Evolutionary conservation across 1,140 invertebrate species (phyloP), one percentile per base, ranked within the genome.

Genomic region (Calliopsis andreniformis): DNA sequence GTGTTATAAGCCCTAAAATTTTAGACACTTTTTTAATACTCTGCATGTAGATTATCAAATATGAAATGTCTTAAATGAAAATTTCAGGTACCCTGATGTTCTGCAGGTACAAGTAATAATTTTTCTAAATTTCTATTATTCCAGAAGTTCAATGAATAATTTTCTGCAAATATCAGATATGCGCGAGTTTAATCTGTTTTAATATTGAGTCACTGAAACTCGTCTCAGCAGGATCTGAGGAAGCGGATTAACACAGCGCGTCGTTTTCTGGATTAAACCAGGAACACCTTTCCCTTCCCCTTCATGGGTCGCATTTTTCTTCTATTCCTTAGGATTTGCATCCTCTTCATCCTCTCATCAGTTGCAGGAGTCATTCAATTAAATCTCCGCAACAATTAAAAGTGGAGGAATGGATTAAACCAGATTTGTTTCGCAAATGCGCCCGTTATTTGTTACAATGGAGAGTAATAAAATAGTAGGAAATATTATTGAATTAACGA

Each of bases 241-340:
- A 39, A 25, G 35, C 58, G 58, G 58, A 61, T 61, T 61, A 61
- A 23, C 14, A 14, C n/a, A 23, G 14, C 14, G 20, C n/a, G 30
- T 20, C 55, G 18, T 43, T 61, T 43, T 43, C 58, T 7, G 58
- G 39, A 61, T 61, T 61, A 61, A 61, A 43, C 23, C 58, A 14
- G 14, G 23, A 28, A 61, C 39, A 43, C 20, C 20, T 2, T 43
- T 18, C 39, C 20, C 23, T 61, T 14, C 20, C 5, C 2, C 20
- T 1, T 6, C 8, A n/a, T 18, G 16, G 10, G 8, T 59, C 4
- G 7, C 7, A 20, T 35, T 42, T 59, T 59, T 14, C 10, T 39
- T 25, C 35, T 28, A 61, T 18, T 43, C 35, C 2, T 20, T 3
- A 43, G 39, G 58, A 61, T 25, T 61, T 25, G n/a, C 16, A 61